A percentile compares a stretch with the other conserved stretches of the same genome.
Conservation (phyloP, 2,797 vertebrate species). For the Balearica regulorum region DNA sequence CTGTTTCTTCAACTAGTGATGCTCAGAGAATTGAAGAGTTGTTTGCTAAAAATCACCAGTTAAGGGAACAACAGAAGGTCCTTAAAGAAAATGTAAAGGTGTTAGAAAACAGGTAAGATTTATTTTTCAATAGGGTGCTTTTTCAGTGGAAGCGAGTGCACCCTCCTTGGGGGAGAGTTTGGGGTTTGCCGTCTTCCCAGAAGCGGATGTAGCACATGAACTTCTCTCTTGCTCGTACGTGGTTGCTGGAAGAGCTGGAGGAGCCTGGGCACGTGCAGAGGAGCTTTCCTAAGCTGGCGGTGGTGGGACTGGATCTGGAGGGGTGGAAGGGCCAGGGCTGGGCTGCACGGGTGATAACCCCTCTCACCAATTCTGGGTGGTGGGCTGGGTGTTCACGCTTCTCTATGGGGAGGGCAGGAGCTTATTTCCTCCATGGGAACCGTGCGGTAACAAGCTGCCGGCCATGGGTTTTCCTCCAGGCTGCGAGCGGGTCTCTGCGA, state of each 20-base stretch:
- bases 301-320: background rate
- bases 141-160: accelerated
- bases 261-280: accelerated
- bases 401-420: background rate
- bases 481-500: slow-evolving; percentile 94
- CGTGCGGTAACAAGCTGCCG: background rate
- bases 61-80: slow-evolving; percentile 89
- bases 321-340: background rate
- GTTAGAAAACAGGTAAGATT: slow-evolving; percentile 90
- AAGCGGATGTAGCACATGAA: accelerated
- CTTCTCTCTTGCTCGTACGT: background rate
- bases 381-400: background rate
- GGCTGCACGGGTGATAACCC: accelerated
- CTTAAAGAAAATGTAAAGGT: slow-evolving; percentile 93
- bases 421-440: background rate
- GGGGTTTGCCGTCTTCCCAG: background rate
- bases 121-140: background rate
- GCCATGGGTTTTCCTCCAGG: slow-evolving; percentile 58
- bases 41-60: slow-evolving; percentile 91
- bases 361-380: background rate
- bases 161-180: background rate
- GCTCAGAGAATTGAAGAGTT: slow-evolving; percentile 91
- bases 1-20: slow-evolving; percentile 74
- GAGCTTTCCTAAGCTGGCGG: background rate
- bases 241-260: background rate